Evolutionary conservation across 2,113 vertebrate species (phyloP).

Genomic region (Gopherus evgoodei): DNA sequence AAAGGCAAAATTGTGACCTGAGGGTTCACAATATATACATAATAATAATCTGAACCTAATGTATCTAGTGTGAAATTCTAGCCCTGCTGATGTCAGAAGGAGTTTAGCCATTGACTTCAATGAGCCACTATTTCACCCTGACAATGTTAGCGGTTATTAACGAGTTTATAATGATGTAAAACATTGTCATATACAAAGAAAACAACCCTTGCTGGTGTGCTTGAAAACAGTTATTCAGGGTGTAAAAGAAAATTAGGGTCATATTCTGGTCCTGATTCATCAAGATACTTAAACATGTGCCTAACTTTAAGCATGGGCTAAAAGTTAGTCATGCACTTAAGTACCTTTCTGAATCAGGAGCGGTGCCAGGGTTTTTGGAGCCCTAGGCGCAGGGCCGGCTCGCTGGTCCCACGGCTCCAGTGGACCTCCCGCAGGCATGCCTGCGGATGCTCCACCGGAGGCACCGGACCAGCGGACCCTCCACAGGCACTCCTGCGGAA

Average conservation of each 20-base stretch:
- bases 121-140: neutral
- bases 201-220: neutral
- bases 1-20: accelerated
- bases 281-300: neutral
- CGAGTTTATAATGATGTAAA: neutral
- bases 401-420: too few species aligned
- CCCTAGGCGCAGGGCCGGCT: too few species aligned
- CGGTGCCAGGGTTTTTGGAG: too few species aligned
- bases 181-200: neutral
- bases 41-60: neutral
- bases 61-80: accelerated
- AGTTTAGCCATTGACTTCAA: neutral
- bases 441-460: too few species aligned
- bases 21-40: accelerated
- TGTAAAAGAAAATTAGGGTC: neutral
- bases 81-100: neutral
- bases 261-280: neutral
- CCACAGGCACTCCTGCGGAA: too few species aligned
- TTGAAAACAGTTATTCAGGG: neutral
- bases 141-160: neutral
- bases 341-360: neutral
- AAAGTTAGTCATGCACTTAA: neutral
- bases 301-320: neutral
- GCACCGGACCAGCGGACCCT: too few species aligned
- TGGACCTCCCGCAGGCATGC: too few species aligned